Base-by-base conservation (phyloP, 2,888 invertebrate genomes). In the Drosophila neonasuta region DNA sequence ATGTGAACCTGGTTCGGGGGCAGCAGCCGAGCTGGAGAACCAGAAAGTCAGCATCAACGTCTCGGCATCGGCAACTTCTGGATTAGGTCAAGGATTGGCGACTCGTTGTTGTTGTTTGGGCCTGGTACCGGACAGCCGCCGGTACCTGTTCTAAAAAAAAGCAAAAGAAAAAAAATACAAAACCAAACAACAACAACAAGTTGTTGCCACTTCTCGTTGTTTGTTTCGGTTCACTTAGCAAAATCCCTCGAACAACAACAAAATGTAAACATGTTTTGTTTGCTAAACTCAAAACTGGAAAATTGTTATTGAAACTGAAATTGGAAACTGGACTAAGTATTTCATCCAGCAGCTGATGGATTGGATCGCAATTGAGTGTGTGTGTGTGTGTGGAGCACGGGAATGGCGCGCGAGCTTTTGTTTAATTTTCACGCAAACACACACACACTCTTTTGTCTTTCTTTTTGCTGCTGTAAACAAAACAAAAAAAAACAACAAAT, bases 1-100 rank as follows among this genome's bases (percentile, higher is more conserved):
- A 78, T 65, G 69, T 70, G 80, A 81, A 84, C 81, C 84, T 74
- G 77, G 66, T 74, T 56, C 61, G 75, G 75, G 64, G 74, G 74
- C 65, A 65, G 69, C 24, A 20, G 9, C 34, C 8, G 42, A 50
- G 32, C 20, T 56, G 32, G 70, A 56, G 87, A 81, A 81, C 81
- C 81, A 87, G 87, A 82, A 87, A 82, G 79, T 86, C 81, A 78
- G 80, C 69, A 48, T 49, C 17, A 30, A 13, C 48, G 32, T 30
- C 30, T 30, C 30, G 11, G 45, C 55, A 71, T 57, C 73, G 41
- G 68, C 79, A 79, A 78, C 84, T 88, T 83, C 87, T 87, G 82
- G 88, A 89, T 87, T 89, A 87, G 89, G 89, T 89, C 89, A 89
- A 89, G 89, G 89, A 89, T 88, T 89, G 80, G 75, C 73, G 75